These are phyloP conservation scores for Ditylenchus dipsaci DNA, from an alignment of 1,140 invertebrate genomes.

Conservation along the genomic window DNA sequence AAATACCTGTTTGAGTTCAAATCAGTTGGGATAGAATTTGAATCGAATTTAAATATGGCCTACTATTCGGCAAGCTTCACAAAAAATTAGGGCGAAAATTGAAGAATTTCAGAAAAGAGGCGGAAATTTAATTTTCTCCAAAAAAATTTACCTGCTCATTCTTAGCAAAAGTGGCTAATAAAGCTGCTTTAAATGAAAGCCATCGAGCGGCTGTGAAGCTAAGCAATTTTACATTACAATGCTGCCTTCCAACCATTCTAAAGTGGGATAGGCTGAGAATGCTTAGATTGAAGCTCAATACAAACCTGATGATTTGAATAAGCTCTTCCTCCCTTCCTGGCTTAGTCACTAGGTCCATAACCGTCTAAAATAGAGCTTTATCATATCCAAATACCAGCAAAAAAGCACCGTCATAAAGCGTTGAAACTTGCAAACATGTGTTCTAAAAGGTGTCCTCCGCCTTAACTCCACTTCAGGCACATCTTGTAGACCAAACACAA, in stretches of 20 bases:
- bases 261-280: slow-evolving; percentile 15
- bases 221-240: slow-evolving; percentile 51
- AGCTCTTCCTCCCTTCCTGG: slow-evolving; percentile 45
- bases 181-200: slow-evolving; percentile 52
- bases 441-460: slow-evolving; percentile 45
- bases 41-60: too few species aligned
- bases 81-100: too few species aligned
- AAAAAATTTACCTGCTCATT: slow-evolving; percentile 38
- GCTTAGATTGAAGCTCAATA: slow-evolving; percentile 9
- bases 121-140: too few species aligned
- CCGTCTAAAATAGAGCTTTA: background rate
- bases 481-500: slow-evolving; percentile 45
- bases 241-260: slow-evolving; percentile 54
- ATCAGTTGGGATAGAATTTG: too few species aligned
- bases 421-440: slow-evolving; percentile 55
- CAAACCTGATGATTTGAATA: slow-evolving; percentile 52
- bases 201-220: slow-evolving; percentile 54
- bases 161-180: slow-evolving; percentile 42
- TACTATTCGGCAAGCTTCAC: too few species aligned
- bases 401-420: slow-evolving; percentile 50
- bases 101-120: too few species aligned
- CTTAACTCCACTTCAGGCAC: slow-evolving; percentile 43
- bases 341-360: slow-evolving; percentile 43
- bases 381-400: slow-evolving; percentile 1
- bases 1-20: too few species aligned